These are phyloP conservation scores for Meteorus cinctellus DNA, from an alignment of 2,888 invertebrate genomes.

Conservation along the genomic window DNA sequence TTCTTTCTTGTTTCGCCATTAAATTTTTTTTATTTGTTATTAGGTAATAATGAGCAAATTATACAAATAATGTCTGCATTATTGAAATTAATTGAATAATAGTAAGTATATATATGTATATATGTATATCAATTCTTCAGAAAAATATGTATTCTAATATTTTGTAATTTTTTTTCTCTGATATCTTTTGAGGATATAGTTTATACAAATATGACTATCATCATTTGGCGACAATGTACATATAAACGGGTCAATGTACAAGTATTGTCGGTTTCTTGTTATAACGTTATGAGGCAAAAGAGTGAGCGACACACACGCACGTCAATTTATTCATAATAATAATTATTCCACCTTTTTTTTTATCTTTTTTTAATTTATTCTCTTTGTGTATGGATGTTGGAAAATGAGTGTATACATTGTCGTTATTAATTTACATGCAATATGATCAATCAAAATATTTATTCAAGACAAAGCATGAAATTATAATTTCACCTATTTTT, in stretches of 20 bases:
- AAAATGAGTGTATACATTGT: too few species aligned
- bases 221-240: constrained; percentile 8
- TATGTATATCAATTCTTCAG: neutral
- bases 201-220: constrained; percentile 1
- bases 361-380: neutral
- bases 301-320: neutral
- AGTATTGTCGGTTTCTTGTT: constrained; percentile 2
- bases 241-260: constrained; percentile 10
- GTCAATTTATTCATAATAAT: constrained; percentile 3
- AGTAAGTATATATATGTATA: neutral
- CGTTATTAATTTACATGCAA: too few species aligned
- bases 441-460: too few species aligned
- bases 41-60: neutral
- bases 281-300: neutral
- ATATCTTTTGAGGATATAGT: neutral
- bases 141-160: neutral
- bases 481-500: too few species aligned
- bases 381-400: too few species aligned
- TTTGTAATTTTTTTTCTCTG: neutral
- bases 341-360: neutral
- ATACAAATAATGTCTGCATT: neutral
- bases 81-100: neutral
- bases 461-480: too few species aligned
- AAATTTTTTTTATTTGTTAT: neutral
- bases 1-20: neutral